These are phyloP conservation scores for Balaenoptera acutorostrata DNA, from an alignment of 2,113 vertebrate genomes.

Conservation along the genomic window DNA sequence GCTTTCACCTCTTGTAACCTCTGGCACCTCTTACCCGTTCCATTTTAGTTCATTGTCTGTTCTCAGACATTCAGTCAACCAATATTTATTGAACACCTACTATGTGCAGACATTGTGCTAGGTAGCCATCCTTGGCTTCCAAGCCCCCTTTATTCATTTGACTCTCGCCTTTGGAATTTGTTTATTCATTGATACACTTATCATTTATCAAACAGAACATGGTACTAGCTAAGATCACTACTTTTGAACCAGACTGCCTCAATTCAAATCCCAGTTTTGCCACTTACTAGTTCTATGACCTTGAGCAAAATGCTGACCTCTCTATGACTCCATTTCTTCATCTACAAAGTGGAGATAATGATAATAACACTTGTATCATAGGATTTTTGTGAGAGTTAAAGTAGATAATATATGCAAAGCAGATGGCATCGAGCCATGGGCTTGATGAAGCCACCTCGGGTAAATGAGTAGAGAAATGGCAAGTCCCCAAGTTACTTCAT, in stretches of 20 bases:
- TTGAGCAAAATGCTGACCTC: background rate
- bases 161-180: background rate
- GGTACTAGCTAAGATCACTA: background rate
- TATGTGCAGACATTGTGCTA: rapidly evolving
- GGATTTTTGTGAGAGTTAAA: background rate
- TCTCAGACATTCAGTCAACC: background rate
- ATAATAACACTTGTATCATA: background rate
- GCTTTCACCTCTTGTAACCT: too few relatives aligned
- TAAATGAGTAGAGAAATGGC: background rate
- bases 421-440: background rate
- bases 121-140: background rate
- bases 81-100: background rate
- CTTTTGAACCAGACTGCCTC: background rate
- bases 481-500: too few relatives aligned
- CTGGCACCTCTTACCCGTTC: background rate
- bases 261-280: background rate
- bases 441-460: background rate
- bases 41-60: background rate
- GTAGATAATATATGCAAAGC: background rate
- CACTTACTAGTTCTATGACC: background rate
- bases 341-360: background rate
- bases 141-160: background rate
- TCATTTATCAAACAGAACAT: background rate
- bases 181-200: background rate
- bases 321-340: background rate